A percentile compares a stretch with the other conserved stretches of the same genome.
Conservation (phyloP, 2,797 vertebrate genomes). For the Rallus crepitans region DNA sequence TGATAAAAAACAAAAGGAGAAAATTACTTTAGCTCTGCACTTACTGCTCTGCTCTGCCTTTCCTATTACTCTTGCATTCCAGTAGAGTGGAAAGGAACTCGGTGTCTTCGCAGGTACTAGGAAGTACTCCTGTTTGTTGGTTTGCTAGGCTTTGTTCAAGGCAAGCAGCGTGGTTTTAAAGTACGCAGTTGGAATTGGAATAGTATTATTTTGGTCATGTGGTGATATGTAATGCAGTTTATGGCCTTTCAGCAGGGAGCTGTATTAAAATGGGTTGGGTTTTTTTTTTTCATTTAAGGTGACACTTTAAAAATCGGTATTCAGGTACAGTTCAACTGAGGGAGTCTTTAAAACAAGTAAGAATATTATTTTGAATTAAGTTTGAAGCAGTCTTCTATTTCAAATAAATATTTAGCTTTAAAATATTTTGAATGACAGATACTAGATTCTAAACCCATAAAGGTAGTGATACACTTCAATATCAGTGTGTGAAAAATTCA, state of each 20-base stretch:
- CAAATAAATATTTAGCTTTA: background rate
- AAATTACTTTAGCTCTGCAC: background rate
- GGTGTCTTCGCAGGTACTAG: background rate
- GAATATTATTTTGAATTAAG: background rate
- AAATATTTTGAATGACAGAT: background rate
- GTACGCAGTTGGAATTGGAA: background rate
- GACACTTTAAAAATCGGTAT: background rate
- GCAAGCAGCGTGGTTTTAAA: background rate
- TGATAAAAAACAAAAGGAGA: background rate
- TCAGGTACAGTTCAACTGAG: background rate
- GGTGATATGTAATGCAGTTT: background rate
- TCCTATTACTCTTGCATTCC: background rate
- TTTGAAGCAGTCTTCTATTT: background rate
- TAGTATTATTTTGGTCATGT: background rate
- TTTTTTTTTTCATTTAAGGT: background rate
- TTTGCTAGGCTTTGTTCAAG: background rate
- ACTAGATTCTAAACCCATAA: background rate
- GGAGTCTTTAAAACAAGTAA: background rate
- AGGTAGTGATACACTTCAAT: background rate
- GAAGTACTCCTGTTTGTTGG: background rate
- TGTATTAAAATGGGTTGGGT: background rate
- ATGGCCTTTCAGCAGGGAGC: background rate
- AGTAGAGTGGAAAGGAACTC: background rate
- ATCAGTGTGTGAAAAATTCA: background rate
- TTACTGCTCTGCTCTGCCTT: background rate